These are phyloP conservation scores for Drosophila aldrichi DNA, from an alignment of 2,888 invertebrate species.

Conservation along the genomic window DNA sequence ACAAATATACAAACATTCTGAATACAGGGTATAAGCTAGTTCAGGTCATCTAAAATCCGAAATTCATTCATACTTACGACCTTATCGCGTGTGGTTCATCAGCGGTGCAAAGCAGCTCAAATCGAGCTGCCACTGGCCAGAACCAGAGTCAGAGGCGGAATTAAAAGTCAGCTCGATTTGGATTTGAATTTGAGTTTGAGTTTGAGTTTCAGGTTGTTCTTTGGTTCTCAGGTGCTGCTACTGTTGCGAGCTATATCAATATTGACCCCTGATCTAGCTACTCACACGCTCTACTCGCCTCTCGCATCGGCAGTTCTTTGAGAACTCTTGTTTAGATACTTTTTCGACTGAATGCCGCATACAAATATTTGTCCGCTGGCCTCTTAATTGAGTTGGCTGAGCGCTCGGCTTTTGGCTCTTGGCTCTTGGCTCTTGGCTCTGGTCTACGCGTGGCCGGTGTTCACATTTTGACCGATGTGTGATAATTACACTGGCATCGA, in stretches of 20 bases:
- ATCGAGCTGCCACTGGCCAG: slow-evolving; percentile 32
- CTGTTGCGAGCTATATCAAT: slow-evolving; percentile 51
- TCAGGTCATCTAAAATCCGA: not conserved
- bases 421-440: slow-evolving; percentile 24
- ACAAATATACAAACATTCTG: too few relatives aligned
- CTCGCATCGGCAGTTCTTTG: slow-evolving; percentile 14
- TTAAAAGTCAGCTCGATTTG: not conserved
- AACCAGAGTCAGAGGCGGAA: not conserved
- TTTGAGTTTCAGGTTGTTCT: not conserved
- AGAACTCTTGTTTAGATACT: slow-evolving; percentile 79
- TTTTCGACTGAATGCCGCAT: slow-evolving; percentile 82
- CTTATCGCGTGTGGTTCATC: slow-evolving; percentile 22
- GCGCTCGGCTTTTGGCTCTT: slow-evolving; percentile 24
- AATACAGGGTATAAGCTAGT: slow-evolving; percentile 15
- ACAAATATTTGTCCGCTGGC: slow-evolving; percentile 78
- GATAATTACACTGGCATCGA: slow-evolving; percentile 70
- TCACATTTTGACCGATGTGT: slow-evolving; percentile 75
- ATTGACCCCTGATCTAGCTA: slow-evolving; percentile 55
- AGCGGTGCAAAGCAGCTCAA: slow-evolving; percentile 38
- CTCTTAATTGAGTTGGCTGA: slow-evolving; percentile 77
- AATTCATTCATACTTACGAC: slow-evolving; percentile 31
- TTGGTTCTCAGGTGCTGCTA: slow-evolving; percentile 10
- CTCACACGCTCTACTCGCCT: slow-evolving; percentile 47
- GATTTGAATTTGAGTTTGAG: not conserved
- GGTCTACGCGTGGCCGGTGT: slow-evolving; percentile 77